Conservation (phyloP, 2,113 vertebrate genomes). For the Fulmarus glacialis region DNA sequence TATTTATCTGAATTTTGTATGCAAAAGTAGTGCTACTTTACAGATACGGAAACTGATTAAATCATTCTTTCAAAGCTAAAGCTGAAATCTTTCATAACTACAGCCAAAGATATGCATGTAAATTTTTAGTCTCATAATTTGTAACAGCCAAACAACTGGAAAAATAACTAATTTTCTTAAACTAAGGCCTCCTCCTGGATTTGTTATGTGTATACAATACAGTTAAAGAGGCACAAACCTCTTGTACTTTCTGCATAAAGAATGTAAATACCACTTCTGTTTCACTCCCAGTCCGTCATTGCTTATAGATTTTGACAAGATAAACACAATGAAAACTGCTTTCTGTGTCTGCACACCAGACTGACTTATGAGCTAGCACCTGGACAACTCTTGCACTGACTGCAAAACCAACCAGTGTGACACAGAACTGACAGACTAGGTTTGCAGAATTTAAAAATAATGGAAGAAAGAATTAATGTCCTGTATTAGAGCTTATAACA, state of each 20-base stretch:
- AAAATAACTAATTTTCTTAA: background rate
- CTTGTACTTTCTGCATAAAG: background rate
- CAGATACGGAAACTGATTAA: background rate
- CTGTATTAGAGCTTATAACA: background rate
- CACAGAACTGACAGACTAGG: rapidly evolving
- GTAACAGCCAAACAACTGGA: background rate
- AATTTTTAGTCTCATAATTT: background rate
- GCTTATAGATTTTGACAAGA: background rate
- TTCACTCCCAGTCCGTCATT: background rate
- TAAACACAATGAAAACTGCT: background rate
- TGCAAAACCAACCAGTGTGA: background rate
- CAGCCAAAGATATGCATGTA: background rate
- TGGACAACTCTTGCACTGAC: background rate
- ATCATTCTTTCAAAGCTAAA: background rate
- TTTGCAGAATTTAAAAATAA: background rate
- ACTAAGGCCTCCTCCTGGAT: background rate
- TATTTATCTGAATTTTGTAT: background rate
- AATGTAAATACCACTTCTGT: background rate
- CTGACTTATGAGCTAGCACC: background rate
- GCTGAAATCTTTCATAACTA: background rate
- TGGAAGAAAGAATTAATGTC: background rate
- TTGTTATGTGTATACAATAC: background rate
- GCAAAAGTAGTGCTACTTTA: background rate
- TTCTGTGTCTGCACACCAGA: background rate
- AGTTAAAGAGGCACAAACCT: background rate